Evolutionary conservation across 2,797 vertebrate species (phyloP), one percentile per base, ranked within the genome.

Genomic region (Acomys russatus): DNA sequence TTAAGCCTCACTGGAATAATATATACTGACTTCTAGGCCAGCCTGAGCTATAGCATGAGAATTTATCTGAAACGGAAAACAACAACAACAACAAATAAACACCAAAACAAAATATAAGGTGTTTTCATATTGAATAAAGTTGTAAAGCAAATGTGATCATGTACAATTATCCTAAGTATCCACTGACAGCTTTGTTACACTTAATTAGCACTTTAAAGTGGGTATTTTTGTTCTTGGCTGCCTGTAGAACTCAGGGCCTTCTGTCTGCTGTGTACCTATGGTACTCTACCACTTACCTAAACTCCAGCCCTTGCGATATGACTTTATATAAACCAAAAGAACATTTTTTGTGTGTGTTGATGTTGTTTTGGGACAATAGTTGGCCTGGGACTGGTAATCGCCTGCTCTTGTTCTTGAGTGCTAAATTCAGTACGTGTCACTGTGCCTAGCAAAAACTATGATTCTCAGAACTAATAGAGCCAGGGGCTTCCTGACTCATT

Each of bases 191-290:
- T 82, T 90, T 77, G 77, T 83, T 80, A 12, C 0, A 79, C 28
- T 88, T 84, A 92, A 92, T 30, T 22, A 88, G 25, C 17, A 85
- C 73, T 88, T 93, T 63, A 91, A 92, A 84, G 38, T 94, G 18
- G 86, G 1, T 35, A 22, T 30, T 91, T 54, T 38, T 64, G 18
- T 9, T 15, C 56, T 28, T 61, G 63, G 11, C 12, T 83, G 35
- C 12, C 2, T 17, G 7, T 44, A 4, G 23, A 82, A 28, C 59
- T 14, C 22, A 18, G 4, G 14, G 38, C 15, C 15, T 33, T 49
- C 9, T 15, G 44, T 12, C 15, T 33, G 82, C 0, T 84, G 9
- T 38, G 38, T 25, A 9, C 17, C 4, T 15, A 38, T 1, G 38
- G 38, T 18, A 33, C 9, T 64, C 61, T 66, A 49, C 9, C 28